These are phyloP conservation scores for Nomada fucata DNA, from an alignment of 2,888 invertebrate species.

Conservation along the genomic window DNA sequence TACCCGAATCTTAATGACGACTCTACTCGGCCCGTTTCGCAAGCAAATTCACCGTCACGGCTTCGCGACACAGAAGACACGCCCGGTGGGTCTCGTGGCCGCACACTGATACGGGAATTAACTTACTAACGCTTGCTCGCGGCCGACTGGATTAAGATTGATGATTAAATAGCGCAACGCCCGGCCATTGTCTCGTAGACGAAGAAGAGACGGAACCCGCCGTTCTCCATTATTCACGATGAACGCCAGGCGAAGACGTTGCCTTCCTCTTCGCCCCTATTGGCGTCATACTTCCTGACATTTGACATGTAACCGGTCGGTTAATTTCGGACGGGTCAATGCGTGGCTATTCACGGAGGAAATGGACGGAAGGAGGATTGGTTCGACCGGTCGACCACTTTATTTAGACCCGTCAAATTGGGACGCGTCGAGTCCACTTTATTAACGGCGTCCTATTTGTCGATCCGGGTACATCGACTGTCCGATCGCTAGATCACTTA, in stretches of 20 bases:
- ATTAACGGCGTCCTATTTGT: constrained; percentile 1
- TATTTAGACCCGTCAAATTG: constrained; percentile 30
- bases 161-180: constrained; percentile 42
- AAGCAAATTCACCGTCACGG: background rate
- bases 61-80: background rate
- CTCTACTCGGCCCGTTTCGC: constrained; percentile 4
- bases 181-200: constrained; percentile 29
- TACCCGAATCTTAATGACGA: background rate
- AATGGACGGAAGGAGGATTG: constrained; percentile 24
- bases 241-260: constrained; percentile 8
- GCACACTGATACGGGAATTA: constrained; percentile 48
- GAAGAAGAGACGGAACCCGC: constrained; percentile 1
- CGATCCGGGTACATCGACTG: background rate
- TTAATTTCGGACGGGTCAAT: constrained; percentile 53
- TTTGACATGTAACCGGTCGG: constrained; percentile 35
- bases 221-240: constrained; percentile 40
- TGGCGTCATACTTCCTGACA: constrained; percentile 44
- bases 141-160: constrained; percentile 40
- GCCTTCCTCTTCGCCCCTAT: background rate
- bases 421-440: constrained; percentile 12
- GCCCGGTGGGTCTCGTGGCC: constrained; percentile 30
- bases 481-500: too few species aligned
- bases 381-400: constrained; percentile 17
- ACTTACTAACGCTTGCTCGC: constrained; percentile 31
- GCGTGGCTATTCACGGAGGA: constrained; percentile 33